phyloP scores from a whole-genome alignment of 2,888 invertebrate species.

The Buathra laborator region DNA sequence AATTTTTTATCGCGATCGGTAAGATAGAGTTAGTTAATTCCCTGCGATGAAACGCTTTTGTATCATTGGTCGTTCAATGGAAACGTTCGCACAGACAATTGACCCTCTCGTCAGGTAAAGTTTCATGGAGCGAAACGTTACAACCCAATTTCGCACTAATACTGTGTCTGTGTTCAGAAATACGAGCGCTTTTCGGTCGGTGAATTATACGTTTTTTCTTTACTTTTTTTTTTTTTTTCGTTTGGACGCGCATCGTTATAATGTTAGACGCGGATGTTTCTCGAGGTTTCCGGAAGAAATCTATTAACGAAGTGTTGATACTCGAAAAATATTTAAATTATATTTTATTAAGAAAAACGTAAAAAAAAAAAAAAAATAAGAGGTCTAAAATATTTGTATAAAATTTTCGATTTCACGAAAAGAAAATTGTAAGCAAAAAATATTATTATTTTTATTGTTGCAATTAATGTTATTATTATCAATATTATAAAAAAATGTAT shows the following conservation, averaged over 20 bases:
- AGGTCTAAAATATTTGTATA: too few species aligned
- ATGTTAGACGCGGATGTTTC: constrained; percentile 6
- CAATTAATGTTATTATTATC: too few species aligned
- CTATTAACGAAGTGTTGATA: neutral
- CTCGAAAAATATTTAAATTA: too few species aligned
- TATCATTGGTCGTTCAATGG: constrained; percentile 9
- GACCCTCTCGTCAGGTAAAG: neutral
- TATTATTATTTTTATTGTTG: too few species aligned
- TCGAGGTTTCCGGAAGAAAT: neutral
- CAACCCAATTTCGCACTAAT: constrained; percentile 14
- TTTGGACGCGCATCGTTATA: constrained; percentile 19
- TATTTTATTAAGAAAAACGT: neutral
- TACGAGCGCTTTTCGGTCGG: neutral
- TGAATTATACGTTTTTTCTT: neutral
- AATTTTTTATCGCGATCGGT: neutral
- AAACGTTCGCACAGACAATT: constrained; percentile 27
- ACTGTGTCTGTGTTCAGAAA: neutral
- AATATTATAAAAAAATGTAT: too few species aligned
- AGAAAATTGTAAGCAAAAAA: too few species aligned
- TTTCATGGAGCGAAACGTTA: constrained; percentile 35
- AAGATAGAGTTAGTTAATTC: neutral
- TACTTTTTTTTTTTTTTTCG: constrained; percentile 3
- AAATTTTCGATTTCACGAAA: too few species aligned
- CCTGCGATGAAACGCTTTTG: constrained; percentile 1
- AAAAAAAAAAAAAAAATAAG: neutral